phyloP scores from a whole-genome alignment of 2,888 invertebrate species.

The Tiliacea citrago region DNA sequence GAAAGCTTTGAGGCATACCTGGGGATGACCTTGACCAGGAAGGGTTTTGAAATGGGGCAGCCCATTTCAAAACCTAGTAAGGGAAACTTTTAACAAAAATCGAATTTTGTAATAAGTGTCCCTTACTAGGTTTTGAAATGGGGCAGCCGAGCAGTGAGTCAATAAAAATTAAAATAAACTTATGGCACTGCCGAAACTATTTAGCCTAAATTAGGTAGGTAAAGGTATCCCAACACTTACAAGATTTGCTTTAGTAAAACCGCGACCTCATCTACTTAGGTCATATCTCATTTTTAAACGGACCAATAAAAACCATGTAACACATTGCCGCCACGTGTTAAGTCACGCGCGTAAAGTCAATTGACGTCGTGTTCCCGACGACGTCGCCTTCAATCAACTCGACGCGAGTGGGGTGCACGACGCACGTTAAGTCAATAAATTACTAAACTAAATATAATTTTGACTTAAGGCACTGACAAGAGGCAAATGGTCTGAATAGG shows the following conservation, averaged over 20 bases:
- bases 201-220: too few relatives aligned
- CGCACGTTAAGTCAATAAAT: slow-evolving; percentile 41
- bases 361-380: slow-evolving; percentile 27
- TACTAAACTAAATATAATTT: slow-evolving; percentile 38
- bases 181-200: too few relatives aligned
- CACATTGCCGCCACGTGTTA: slow-evolving; percentile 33
- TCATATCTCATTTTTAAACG: not conserved
- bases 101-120: too few relatives aligned
- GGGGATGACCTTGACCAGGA: not conserved
- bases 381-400: slow-evolving; percentile 51
- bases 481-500: too few relatives aligned
- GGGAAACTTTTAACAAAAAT: too few relatives aligned
- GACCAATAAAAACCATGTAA: slow-evolving; percentile 13
- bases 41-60: too few relatives aligned
- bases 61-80: too few relatives aligned
- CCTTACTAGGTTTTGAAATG: too few relatives aligned
- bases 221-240: not conserved
- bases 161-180: not conserved
- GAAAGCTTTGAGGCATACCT: not conserved
- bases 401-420: slow-evolving; percentile 38
- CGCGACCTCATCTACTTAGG: not conserved
- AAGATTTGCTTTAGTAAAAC: not conserved
- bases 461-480: too few relatives aligned
- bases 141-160: not conserved
- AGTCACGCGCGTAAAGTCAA: slow-evolving; percentile 35